phyloP scores from a whole-genome alignment of 2,888 invertebrate species.

The Eupeodes luniger region DNA sequence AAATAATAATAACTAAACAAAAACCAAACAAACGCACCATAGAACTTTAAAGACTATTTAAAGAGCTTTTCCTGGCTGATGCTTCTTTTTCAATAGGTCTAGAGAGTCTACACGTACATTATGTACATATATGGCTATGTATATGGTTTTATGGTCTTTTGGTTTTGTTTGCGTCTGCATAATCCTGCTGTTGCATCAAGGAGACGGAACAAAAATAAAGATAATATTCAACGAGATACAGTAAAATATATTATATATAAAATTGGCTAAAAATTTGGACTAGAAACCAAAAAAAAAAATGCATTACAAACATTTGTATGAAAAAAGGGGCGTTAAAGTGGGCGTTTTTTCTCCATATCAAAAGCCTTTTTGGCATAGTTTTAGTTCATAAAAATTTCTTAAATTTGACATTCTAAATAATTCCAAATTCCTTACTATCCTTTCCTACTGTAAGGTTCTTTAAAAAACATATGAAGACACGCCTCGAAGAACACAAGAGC shows the following conservation, averaged over 20 bases:
- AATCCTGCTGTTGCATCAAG: constrained; percentile 53
- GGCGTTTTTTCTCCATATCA: not conserved
- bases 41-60: constrained; percentile 49
- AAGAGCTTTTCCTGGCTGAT: constrained; percentile 35
- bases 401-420: not conserved
- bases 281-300: no score
- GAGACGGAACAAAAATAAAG: constrained; percentile 10
- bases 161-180: constrained; percentile 43
- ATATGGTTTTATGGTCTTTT: constrained; percentile 33
- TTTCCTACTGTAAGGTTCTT: not conserved
- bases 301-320: not conserved
- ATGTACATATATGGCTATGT: no score
- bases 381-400: not conserved
- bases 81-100: constrained; percentile 41
- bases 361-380: not conserved
- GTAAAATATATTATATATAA: not conserved
- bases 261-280: no score
- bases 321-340: not conserved
- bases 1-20: constrained; percentile 2
- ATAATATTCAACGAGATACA: constrained; percentile 26
- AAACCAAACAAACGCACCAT: constrained; percentile 55
- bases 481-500: constrained; percentile 16
- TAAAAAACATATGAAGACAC: constrained; percentile 13
- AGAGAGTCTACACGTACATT: no score
- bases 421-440: not conserved